phyloP scores from a whole-genome alignment of 2,113 vertebrate species.

The Eleginops maclovinus region DNA sequence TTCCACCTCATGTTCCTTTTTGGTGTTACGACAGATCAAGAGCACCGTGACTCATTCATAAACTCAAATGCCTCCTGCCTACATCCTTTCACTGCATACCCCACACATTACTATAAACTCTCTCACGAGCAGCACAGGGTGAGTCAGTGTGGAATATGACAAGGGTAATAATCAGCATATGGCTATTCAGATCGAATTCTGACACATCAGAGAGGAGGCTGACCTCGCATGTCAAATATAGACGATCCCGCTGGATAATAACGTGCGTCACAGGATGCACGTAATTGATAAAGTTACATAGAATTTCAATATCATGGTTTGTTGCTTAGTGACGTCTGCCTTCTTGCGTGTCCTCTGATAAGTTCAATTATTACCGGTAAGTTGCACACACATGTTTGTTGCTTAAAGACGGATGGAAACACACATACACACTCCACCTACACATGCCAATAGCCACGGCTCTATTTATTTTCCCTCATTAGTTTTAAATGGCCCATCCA shows the following conservation, averaged over 20 bases:
- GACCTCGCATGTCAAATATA: neutral
- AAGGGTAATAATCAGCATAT: neutral
- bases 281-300: neutral
- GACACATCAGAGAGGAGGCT: conserved; percentile 24
- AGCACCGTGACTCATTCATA: conserved; percentile 64
- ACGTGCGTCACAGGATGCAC: neutral
- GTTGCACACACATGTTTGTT: neutral
- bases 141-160: conserved; percentile 40
- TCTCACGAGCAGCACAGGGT: neutral
- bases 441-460: conserved; percentile 58
- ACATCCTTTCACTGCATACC: conserved; percentile 24
- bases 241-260: neutral
- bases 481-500: conserved; percentile 80
- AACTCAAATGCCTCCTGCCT: conserved; percentile 51
- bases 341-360: neutral
- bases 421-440: conserved; percentile 35
- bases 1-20: conserved; percentile 30
- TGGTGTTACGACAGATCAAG: conserved; percentile 36
- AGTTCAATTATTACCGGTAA: neutral
- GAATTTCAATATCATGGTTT: neutral
- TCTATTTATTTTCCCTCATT: conserved; percentile 79
- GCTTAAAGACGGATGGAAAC: conserved; percentile 1
- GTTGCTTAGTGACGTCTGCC: neutral
- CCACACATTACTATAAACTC: conserved; percentile 36
- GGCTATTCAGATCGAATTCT: neutral